phyloP scores from a whole-genome alignment of 2,888 invertebrate species.

The Mechanitis mazaeus region DNA sequence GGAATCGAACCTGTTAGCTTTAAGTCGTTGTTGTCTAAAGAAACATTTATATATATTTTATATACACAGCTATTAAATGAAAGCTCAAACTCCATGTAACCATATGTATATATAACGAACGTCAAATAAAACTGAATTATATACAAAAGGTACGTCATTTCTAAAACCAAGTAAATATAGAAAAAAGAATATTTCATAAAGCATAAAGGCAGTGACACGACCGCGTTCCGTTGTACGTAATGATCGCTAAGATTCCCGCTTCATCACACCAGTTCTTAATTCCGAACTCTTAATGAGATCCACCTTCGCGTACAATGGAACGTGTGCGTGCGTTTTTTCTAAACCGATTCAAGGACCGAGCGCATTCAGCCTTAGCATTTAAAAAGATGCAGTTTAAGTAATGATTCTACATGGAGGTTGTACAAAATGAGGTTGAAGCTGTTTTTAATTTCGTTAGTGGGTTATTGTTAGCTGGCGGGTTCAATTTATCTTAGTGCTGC shows the following conservation, averaged over 20 bases:
- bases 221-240: conserved; percentile 60
- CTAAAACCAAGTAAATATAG: conserved; percentile 35
- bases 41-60: too few species aligned
- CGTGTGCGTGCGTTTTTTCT: conserved; percentile 53
- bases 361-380: conserved; percentile 65
- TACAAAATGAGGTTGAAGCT: conserved; percentile 39
- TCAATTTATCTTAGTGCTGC: conserved; percentile 33
- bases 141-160: conserved; percentile 33
- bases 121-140: conserved; percentile 27
- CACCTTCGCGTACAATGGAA: conserved; percentile 69
- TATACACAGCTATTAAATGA: too few species aligned
- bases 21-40: too few species aligned
- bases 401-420: conserved; percentile 56
- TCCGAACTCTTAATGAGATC: conserved; percentile 71
- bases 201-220: conserved; percentile 37
- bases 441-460: conserved; percentile 56
- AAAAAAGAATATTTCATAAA: conserved; percentile 38
- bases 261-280: conserved; percentile 68
- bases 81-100: conserved; percentile 12
- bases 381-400: conserved; percentile 72
- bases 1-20: too few species aligned
- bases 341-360: conserved; percentile 54
- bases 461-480: conserved; percentile 39
- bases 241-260: conserved; percentile 72
- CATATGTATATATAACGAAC: conserved; percentile 26